Evolutionary conservation across 2,888 invertebrate genomes (phyloP).

Genomic region (Hemithea aestivaria): DNA sequence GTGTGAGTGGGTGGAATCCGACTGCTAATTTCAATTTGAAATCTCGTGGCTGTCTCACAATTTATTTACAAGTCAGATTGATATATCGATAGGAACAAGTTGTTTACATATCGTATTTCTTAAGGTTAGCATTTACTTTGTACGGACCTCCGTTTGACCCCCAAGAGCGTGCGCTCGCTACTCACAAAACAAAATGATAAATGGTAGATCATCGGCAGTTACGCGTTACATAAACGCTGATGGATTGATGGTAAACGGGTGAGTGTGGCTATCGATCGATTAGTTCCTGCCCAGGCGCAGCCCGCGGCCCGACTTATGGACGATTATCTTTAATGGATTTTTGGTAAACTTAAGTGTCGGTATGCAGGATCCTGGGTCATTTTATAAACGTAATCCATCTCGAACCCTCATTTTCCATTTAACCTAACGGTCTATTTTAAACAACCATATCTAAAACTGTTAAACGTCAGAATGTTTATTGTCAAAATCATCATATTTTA

Average conservation of each 20-base stretch:
- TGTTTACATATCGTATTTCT: constrained; percentile 61
- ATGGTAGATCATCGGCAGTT: constrained; percentile 73
- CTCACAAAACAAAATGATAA: constrained; percentile 76
- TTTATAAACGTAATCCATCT: constrained; percentile 51
- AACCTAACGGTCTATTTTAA: constrained; percentile 46
- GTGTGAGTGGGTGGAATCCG: constrained; percentile 14
- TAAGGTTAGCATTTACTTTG: constrained; percentile 53
- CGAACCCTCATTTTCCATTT: constrained; percentile 54
- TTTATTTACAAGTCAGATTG: constrained; percentile 28
- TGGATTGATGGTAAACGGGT: constrained; percentile 75
- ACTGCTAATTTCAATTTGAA: constrained; percentile 21
- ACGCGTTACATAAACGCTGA: constrained; percentile 73
- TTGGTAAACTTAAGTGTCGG: constrained; percentile 63
- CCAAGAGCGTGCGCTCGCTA: constrained; percentile 63
- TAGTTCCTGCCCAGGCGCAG: constrained; percentile 62
- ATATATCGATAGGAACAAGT: constrained; percentile 44
- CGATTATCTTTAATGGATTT: constrained; percentile 74
- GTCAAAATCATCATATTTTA: not conserved
- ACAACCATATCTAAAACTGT: no score
- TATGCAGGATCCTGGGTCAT: constrained; percentile 51
- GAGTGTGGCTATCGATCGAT: constrained; percentile 72
- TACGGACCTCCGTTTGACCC: constrained; percentile 56
- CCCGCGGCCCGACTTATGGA: constrained; percentile 57
- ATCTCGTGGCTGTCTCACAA: constrained; percentile 12
- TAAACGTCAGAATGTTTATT: constrained; percentile 38